Conservation (phyloP, 1,140 invertebrate species). For the Himalopsyche phryganea region DNA sequence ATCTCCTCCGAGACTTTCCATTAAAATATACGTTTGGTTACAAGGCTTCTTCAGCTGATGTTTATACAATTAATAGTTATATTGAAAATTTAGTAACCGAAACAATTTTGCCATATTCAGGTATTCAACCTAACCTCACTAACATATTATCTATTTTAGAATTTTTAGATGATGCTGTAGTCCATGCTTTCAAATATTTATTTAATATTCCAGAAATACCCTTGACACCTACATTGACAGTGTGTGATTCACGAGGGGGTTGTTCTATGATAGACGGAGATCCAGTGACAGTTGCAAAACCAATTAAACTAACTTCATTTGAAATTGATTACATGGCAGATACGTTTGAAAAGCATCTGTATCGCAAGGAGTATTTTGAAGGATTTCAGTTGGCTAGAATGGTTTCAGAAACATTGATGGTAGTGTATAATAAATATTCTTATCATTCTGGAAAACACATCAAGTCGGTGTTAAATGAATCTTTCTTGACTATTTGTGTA, state of each 20-base stretch:
- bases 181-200: too few relatives aligned
- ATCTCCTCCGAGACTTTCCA: conserved; percentile 22
- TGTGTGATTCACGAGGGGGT: conserved; percentile 25
- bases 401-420: conserved; percentile 20
- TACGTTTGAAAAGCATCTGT: conserved; percentile 17
- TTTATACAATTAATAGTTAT: conserved; percentile 13
- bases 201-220: conserved; percentile 18
- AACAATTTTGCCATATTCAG: conserved; percentile 29
- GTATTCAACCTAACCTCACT: conserved; percentile 3
- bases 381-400: conserved; percentile 13
- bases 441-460: neutral
- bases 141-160: neutral
- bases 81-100: conserved; percentile 23
- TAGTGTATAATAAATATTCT: conserved; percentile 1
- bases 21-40: conserved; percentile 27
- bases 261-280: conserved; percentile 17
- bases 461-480: neutral
- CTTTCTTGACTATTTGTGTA: neutral
- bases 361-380: conserved; percentile 24
- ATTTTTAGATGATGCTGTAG: too few relatives aligned
- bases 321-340: conserved; percentile 11
- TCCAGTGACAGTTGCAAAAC: conserved; percentile 6
- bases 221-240: conserved; percentile 20
- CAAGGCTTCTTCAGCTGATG: conserved; percentile 12
- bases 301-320: neutral